Percentiles rank a stretch among this genome's conserved stretches.
Evolutionary conservation across 1,140 invertebrate genomes (phyloP).

Genomic region (Coelopa frigida): DNA sequence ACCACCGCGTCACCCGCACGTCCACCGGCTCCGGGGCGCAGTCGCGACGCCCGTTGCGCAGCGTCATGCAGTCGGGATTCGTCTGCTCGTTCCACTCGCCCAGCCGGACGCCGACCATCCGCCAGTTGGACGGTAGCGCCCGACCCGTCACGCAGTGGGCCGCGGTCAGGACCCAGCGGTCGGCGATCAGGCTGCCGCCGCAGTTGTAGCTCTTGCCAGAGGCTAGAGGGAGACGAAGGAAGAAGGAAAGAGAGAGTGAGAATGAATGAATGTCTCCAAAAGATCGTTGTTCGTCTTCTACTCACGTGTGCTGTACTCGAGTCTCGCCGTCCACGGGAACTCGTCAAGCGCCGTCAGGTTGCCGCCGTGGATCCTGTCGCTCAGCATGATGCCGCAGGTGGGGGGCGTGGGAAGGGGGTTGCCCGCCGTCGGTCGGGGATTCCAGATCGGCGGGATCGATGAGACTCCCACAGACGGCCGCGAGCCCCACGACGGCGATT

Average conservation of each 20-base stretch:
- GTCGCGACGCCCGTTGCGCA: slow-evolving; percentile 10
- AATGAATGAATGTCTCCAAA: not conserved
- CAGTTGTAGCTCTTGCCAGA: slow-evolving; percentile 47
- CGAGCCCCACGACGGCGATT: too few species aligned
- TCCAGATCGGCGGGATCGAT: too few species aligned
- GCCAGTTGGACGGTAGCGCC: slow-evolving; percentile 47
- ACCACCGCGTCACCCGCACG: slow-evolving; percentile 48
- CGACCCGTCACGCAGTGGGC: slow-evolving; percentile 51
- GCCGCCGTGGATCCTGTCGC: slow-evolving; percentile 19
- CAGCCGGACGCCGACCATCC: slow-evolving; percentile 32
- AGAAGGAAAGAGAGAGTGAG: not conserved
- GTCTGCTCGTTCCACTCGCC: slow-evolving; percentile 40
- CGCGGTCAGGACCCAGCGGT: slow-evolving; percentile 49
- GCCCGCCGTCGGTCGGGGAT: too few species aligned
- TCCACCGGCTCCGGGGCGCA: slow-evolving; percentile 53
- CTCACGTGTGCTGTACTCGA: slow-evolving; percentile 18
- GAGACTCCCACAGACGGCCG: too few species aligned
- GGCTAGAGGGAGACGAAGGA: too few species aligned
- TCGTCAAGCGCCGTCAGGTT: slow-evolving; percentile 17
- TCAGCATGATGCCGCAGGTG: slow-evolving; percentile 22
- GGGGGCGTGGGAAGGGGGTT: slow-evolving; percentile 19
- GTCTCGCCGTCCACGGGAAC: slow-evolving; percentile 30
- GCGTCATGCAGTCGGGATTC: slow-evolving; percentile 32
- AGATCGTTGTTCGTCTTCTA: too few species aligned
- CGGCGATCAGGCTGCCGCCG: slow-evolving; percentile 50